phyloP scores from a whole-genome alignment of 2,888 invertebrate genomes.

The Odontothrips loti region DNA sequence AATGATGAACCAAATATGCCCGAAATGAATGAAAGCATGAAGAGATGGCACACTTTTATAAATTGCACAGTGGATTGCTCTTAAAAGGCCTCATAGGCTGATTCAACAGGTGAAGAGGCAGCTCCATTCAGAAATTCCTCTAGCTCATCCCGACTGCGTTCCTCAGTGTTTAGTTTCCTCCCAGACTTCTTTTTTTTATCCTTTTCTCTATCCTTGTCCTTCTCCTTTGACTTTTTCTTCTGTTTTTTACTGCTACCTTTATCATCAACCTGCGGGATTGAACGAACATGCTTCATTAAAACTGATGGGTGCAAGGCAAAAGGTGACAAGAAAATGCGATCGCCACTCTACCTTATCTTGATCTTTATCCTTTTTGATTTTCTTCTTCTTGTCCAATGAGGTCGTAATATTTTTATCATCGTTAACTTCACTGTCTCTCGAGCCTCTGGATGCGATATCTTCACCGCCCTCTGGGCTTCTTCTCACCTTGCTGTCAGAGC shows the following conservation, averaged over 20 bases:
- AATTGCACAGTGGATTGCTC: neutral
- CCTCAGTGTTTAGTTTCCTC: slow-evolving; percentile 42
- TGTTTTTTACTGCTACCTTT: slow-evolving; percentile 47
- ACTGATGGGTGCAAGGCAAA: slow-evolving; percentile 34
- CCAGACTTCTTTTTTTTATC: slow-evolving; percentile 49
- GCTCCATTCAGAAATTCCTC: slow-evolving; percentile 60
- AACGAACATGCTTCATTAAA: neutral
- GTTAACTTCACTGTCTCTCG: slow-evolving; percentile 33
- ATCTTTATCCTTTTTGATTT: slow-evolving; percentile 44
- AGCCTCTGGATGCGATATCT: slow-evolving; percentile 44
- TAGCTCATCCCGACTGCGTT: slow-evolving; percentile 53
- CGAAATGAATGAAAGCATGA: neutral
- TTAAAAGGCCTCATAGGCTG: slow-evolving; percentile 59
- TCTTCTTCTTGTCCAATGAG: slow-evolving; percentile 41
- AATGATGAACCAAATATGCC: neutral
- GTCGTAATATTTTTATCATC: neutral
- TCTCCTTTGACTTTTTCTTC: slow-evolving; percentile 45
- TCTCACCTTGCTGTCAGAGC: slow-evolving; percentile 62
- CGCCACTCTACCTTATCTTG: slow-evolving; percentile 50
- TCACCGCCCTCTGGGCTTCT: slow-evolving; percentile 70
- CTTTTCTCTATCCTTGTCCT: slow-evolving; percentile 50
- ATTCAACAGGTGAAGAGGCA: slow-evolving; percentile 51
- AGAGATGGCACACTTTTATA: neutral
- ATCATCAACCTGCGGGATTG: slow-evolving; percentile 44
- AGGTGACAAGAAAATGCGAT: slow-evolving; percentile 28